Conservation (phyloP, 2,888 invertebrate genomes). For the Neoitamus cyanurus region DNA sequence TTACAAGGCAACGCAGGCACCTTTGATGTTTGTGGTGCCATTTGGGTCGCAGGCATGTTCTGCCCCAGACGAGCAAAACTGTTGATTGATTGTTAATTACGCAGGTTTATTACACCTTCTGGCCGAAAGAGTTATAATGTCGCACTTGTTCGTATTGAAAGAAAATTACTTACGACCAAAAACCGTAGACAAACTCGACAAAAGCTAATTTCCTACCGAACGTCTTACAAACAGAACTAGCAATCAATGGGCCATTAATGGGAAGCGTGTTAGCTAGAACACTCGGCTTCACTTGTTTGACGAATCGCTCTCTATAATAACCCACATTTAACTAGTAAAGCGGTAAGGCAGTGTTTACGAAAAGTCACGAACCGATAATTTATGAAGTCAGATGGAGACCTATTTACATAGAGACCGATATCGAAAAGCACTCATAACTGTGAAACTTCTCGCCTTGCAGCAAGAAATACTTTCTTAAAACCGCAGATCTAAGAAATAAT, state of each 20-base stretch:
- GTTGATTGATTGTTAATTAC: constrained; percentile 44
- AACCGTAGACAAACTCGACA: constrained; percentile 24
- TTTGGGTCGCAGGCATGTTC: not conserved
- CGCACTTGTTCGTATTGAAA: not conserved
- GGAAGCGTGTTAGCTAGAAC: constrained; percentile 23
- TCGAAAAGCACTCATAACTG: not conserved
- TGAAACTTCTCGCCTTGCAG: constrained; percentile 34
- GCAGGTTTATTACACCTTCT: constrained; percentile 30
- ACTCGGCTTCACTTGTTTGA: constrained; percentile 36
- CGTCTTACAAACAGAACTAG: constrained; percentile 23
- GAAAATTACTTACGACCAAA: not conserved
- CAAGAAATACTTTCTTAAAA: not conserved
- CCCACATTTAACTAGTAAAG: not conserved
- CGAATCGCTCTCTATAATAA: constrained; percentile 34
- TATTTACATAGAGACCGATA: constrained; percentile 38
- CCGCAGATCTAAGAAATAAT: not conserved
- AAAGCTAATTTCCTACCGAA: constrained; percentile 26
- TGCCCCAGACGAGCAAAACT: not conserved
- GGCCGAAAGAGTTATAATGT: constrained; percentile 19
- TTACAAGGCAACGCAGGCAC: constrained; percentile 14
- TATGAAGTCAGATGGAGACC: constrained; percentile 32
- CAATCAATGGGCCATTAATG: constrained; percentile 31
- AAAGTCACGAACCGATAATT: constrained; percentile 47
- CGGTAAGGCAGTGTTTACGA: constrained; percentile 33
- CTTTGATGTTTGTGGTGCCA: constrained; percentile 36